These are phyloP conservation scores for Philypnodon macrostomus DNA, from an alignment of 2,797 vertebrate genomes.

Conservation along the genomic window DNA sequence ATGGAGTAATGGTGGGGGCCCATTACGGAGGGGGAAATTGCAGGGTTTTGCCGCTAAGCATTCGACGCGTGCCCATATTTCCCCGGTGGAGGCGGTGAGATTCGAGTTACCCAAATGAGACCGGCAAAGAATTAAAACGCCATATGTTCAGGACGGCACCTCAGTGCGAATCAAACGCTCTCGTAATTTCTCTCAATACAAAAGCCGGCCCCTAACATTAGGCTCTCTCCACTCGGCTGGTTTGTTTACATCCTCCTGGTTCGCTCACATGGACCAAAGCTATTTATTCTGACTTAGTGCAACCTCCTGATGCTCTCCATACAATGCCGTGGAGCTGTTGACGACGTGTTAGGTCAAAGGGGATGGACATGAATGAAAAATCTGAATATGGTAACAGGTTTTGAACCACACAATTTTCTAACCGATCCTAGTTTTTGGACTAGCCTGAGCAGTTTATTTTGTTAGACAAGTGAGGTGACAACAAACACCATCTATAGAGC, in stretches of 20 bases:
- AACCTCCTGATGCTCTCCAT: conserved; percentile 42
- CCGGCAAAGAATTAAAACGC: conserved; percentile 81
- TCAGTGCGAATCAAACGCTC: conserved; percentile 74
- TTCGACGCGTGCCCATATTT: conserved; percentile 78
- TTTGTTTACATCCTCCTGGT: conserved; percentile 67
- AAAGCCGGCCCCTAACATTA: conserved; percentile 69
- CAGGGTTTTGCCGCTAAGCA: conserved; percentile 79
- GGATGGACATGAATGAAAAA: conserved; percentile 23
- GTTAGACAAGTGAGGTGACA: too few relatives aligned
- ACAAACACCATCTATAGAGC: too few relatives aligned
- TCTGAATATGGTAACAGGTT: conserved; percentile 3
- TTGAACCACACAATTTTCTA: too few relatives aligned
- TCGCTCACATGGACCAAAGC: conserved; percentile 47
- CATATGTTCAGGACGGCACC: conserved; percentile 81
- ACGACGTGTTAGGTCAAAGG: conserved; percentile 40
- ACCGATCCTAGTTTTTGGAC: too few relatives aligned
- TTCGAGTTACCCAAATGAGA: conserved; percentile 81
- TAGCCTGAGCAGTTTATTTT: too few relatives aligned
- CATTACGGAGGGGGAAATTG: conserved; percentile 82
- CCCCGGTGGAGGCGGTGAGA: conserved; percentile 75
- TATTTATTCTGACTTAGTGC: conserved; percentile 55
- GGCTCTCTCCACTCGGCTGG: conserved; percentile 62
- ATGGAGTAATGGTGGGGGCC: conserved; percentile 66
- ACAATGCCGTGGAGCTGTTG: conserved; percentile 40
- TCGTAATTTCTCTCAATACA: conserved; percentile 78